Percentiles rank a stretch among this genome's conserved stretches.
Evolutionary conservation across 2,888 invertebrate genomes (phyloP).

Genomic region (Lithophane socia): DNA sequence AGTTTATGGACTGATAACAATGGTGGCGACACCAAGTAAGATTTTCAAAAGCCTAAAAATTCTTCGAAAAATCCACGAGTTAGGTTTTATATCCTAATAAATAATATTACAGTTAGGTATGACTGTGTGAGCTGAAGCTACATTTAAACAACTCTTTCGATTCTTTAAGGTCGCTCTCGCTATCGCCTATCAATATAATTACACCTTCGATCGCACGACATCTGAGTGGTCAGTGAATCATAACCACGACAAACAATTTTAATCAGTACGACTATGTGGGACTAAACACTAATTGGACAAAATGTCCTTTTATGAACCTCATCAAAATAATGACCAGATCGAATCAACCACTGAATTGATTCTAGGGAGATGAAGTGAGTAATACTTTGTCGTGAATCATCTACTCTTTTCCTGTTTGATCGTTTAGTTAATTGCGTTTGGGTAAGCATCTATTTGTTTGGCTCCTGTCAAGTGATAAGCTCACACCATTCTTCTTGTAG

Average conservation of each 20-base stretch:
- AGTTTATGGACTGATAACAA: neutral
- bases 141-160: no score
- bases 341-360: constrained; percentile 63
- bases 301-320: constrained; percentile 80
- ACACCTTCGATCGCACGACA: constrained; percentile 43
- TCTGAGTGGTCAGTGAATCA: constrained; percentile 73
- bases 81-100: neutral
- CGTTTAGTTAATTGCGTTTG: constrained; percentile 20
- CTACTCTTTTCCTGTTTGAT: constrained; percentile 36
- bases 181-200: constrained; percentile 46
- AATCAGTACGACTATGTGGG: constrained; percentile 67
- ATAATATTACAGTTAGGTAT: neutral
- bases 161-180: constrained; percentile 46
- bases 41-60: neutral
- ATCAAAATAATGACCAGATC: constrained; percentile 71
- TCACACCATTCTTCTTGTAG: neutral
- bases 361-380: constrained; percentile 67
- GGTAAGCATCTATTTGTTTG: neutral
- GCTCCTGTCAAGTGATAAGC: constrained; percentile 11
- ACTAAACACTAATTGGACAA: constrained; percentile 82
- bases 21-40: neutral
- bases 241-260: constrained; percentile 64
- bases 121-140: no score
- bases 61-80: neutral
- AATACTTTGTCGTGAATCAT: constrained; percentile 60